Evolutionary conservation across 2,888 invertebrate species (phyloP), one percentile per base, ranked within the genome.

Genomic region (Drosophila hamatofila): DNA sequence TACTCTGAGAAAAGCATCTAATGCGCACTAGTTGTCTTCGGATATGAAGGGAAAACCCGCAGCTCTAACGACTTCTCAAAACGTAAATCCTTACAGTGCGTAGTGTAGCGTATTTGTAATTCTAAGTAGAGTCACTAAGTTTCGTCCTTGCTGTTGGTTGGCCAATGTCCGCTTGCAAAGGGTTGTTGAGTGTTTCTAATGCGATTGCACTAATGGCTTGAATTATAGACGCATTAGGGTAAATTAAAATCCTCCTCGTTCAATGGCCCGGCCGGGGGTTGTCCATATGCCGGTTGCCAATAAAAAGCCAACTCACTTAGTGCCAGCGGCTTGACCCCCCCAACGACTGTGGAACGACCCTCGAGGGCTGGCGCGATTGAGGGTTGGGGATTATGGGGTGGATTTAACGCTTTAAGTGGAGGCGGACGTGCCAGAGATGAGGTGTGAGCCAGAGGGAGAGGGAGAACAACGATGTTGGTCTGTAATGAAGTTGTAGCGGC

Each of bases 191-290:
- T 78, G 82, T 89, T 80, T 82, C 81, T 91, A 91, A 90, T 91
- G 90, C 91, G 91, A 91, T 92, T 92, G 90, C 91, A 88, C 88
- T 92, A 92, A 91, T 92, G 92, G 91, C 80, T 86, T 85, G 91
- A 92, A 92, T 92, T 92, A 92, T 90, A 91, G 89, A 89, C 91
- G 90, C 92, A 92, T 92, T 92, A 92, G 91, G 90, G 91, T 90
- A 91, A 92, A 92, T 92, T 92, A 92, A 92, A 92, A 90, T 92
- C 90, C 87, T 89, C 83, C 71, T 75, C 57, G 76, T 73, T 81
- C 80, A 62, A 46, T 69, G 66, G 44, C 51, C 67, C 66, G 42
- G 33, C 42, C 44, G 51, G 76, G 75, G 79, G 65, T 59, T 67
- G 77, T 60, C 54, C 70, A 46, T 49, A 39, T 37, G 49, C 48